A percentile compares a stretch with the other conserved stretches of the same genome.
phyloP scores from a whole-genome alignment of 2,113 vertebrate genomes.

The Pedionomus torquatus region DNA sequence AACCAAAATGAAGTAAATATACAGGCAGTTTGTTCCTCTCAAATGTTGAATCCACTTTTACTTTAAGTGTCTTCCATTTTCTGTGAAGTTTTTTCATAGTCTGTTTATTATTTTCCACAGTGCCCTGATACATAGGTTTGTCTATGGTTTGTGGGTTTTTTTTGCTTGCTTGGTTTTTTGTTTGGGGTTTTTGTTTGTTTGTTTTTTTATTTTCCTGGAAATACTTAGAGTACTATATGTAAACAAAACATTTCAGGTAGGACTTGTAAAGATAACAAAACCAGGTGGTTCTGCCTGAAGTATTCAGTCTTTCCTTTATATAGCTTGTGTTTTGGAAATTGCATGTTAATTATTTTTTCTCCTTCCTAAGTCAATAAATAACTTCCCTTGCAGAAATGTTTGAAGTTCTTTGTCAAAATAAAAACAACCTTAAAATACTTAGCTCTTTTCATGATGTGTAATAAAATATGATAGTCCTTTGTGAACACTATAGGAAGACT shows the following conservation, averaged over 20 bases:
- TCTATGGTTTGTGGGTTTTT: rapidly evolving
- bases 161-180: too few species aligned
- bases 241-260: background rate
- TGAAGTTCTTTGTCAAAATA: background rate
- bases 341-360: background rate
- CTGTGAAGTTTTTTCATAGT: background rate
- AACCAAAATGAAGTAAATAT: background rate
- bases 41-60: background rate
- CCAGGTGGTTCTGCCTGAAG: background rate
- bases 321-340: background rate
- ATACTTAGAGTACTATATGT: background rate
- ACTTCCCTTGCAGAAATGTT: background rate
- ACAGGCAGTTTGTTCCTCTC: background rate
- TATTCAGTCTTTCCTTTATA: background rate
- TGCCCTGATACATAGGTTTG: background rate
- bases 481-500: background rate
- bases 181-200: too few species aligned
- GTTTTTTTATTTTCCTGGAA: background rate
- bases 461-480: background rate
- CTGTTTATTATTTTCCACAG: background rate
- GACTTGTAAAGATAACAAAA: background rate
- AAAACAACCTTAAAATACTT: background rate
- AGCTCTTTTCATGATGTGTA: background rate
- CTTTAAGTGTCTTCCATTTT: background rate
- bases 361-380: background rate